Evolutionary conservation across 1,140 invertebrate species (phyloP), one percentile per base, ranked within the genome.

Genomic region (Brachionus calyciflorus): DNA sequence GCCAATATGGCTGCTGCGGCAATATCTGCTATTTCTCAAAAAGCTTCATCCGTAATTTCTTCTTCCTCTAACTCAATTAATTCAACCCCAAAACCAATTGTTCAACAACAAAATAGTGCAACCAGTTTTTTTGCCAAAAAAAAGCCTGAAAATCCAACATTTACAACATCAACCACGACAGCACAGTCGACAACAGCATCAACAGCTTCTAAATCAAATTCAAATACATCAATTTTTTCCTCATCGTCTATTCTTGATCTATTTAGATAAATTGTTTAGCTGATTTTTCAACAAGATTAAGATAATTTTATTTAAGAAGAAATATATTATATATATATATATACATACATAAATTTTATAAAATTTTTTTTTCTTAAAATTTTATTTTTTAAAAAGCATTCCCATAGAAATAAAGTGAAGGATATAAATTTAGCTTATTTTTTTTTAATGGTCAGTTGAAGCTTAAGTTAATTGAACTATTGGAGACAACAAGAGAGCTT

Each of bases 161-260:
- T 17, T 12, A 12, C 53, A 57, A 17, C 53, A n/a, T 6, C 53
- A 2, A 33, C 17, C 17, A 21, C 10, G 46, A 55, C 44, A 40
- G 46, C 14, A 17, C 55, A 19, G 14, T 3, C 65, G 10, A 28
- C 40, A 28, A 46, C 65, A 51, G 12, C 40, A 46, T 1, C 41
- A 24, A n/a, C 65, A 10, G 14, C 60, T 49, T 73, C 69, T 4
- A 73, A 73, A 33, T 40, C 30, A 37, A 73, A 19, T 28, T 73
- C 69, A 55, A 73, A 55, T 17, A 73, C 69, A 7, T 73, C 69
- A 73, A 73, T 73, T 51, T 73, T 73, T 24, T 73, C 69, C 19
- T 73, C 69, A 1, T 73, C 69, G 69, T 73, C 69, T 51, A 51
- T 73, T 21, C 69, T 73, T 41, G 69, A 73, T 55, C 17, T 73